A percentile compares a stretch with the other conserved stretches of the same genome.
Evolutionary conservation across 2,888 invertebrate genomes (phyloP).

Genomic region (Xestia c-nigrum): DNA sequence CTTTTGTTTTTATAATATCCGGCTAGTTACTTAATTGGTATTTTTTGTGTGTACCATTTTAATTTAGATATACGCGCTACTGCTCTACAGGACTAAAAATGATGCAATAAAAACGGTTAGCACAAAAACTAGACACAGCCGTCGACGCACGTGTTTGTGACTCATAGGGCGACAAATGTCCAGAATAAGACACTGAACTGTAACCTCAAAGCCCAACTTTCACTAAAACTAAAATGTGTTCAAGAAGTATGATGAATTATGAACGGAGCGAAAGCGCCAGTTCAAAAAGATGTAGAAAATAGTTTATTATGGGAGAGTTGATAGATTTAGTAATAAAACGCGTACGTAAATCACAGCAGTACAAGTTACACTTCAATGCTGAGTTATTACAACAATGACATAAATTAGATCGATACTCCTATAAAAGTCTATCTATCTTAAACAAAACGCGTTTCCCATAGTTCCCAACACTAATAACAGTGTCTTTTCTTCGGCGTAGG

Average conservation of each 20-base stretch:
- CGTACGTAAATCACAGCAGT: not conserved
- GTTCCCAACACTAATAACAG: not conserved
- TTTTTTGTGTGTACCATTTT: not conserved
- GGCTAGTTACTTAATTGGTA: not conserved
- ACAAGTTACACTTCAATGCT: not conserved
- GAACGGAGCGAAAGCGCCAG: not conserved
- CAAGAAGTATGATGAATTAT: not conserved
- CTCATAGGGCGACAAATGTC: conserved; percentile 18
- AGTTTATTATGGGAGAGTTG: not conserved
- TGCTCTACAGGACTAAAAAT: not conserved
- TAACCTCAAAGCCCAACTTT: not conserved
- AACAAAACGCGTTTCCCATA: conserved; percentile 2
- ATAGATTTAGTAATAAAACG: not conserved
- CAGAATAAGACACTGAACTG: not conserved
- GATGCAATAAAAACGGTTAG: conserved; percentile 31
- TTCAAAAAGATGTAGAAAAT: not conserved
- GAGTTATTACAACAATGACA: not conserved
- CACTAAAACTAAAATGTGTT: not conserved
- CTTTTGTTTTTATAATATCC: not conserved
- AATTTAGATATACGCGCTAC: not conserved
- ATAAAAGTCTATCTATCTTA: not conserved
- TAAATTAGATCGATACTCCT: not conserved
- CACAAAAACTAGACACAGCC: conserved; percentile 25
- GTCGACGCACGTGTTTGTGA: conserved; percentile 29
- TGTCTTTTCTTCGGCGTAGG: conserved; percentile 17